phyloP scores from a whole-genome alignment of 2,888 invertebrate genomes.

The Phortica okadai region DNA sequence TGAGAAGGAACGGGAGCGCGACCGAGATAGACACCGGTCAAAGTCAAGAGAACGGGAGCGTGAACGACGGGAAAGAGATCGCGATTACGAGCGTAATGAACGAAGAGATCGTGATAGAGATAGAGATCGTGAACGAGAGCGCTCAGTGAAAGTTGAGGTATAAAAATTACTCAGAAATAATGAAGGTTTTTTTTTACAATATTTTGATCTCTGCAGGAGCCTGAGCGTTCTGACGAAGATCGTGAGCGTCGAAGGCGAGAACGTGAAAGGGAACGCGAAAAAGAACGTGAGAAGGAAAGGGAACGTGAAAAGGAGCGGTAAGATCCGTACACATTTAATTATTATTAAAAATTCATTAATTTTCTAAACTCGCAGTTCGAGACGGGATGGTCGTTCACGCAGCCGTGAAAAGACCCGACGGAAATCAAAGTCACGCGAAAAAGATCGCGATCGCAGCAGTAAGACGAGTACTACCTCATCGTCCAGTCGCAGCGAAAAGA shows the following conservation, averaged over 20 bases:
- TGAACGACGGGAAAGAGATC: slow-evolving; percentile 56
- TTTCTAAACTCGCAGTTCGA: slow-evolving; percentile 51
- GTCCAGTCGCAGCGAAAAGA: slow-evolving; percentile 79
- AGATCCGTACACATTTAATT: slow-evolving; percentile 1
- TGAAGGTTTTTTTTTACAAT: not conserved
- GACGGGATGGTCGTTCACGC: slow-evolving; percentile 79
- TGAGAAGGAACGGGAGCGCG: slow-evolving; percentile 75
- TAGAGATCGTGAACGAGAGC: slow-evolving; percentile 64
- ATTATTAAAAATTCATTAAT: not conserved
- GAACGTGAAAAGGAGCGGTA: slow-evolving; percentile 50
- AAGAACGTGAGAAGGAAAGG: slow-evolving; percentile 56
- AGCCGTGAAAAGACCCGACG: slow-evolving; percentile 82
- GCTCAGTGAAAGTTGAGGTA: slow-evolving; percentile 58
- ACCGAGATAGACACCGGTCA: slow-evolving; percentile 57
- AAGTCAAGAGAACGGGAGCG: slow-evolving; percentile 66
- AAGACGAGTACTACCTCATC: slow-evolving; percentile 58
- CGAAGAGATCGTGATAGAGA: slow-evolving; percentile 61
- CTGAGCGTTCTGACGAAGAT: slow-evolving; percentile 62
- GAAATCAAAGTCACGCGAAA: slow-evolving; percentile 79
- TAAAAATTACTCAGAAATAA: not conserved
- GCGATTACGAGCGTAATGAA: slow-evolving; percentile 50
- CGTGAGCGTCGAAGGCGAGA: slow-evolving; percentile 66
- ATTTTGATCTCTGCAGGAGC: slow-evolving; percentile 45
- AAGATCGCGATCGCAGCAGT: slow-evolving; percentile 77
- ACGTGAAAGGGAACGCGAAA: slow-evolving; percentile 67